Base-by-base conservation (phyloP, 2,888 invertebrate genomes). In the Chloromyia formosa region DNA sequence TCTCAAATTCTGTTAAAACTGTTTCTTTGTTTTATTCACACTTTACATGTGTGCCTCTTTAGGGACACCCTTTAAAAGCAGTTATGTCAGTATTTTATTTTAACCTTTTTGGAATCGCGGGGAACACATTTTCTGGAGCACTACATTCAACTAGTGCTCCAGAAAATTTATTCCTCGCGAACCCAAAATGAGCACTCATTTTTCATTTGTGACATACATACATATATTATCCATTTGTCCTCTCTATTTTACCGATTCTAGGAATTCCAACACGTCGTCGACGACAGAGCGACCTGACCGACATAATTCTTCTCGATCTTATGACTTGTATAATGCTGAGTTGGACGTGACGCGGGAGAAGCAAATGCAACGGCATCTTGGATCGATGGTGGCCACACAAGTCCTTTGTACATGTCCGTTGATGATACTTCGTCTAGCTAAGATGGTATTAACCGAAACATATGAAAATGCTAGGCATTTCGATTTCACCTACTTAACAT, bases 341-440 rank as follows among this genome's bases (percentile, higher is more conserved):
- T 79, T 90, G 79, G 88, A 90, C 79, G 86, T 89, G 0, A 80
- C 83, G 60, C 88, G 89, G 72, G 92, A 92, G 83, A 90, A 89
- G 80, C 86, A 90, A 35, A 90, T 89, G 1, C 92, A 92, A 81
- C 88, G 89, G 74, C 91, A 91, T 82, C 86, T 92, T 45, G 89
- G 90, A 58, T 86, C 87, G 74, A 92, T 92, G 88, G 89, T 91
- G 10, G 88, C 89, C 1, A 83, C 88, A 35, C 92, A 90, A 81
- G 91, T 90, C 18, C 86, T 90, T 74, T 91, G 90, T 78, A 83
- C 91, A 79, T 90, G 90, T 79, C 92, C 92, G 0, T 82, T 92
- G 78, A 91, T 91, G 88, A 84, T 87, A 58, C 83, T 89, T 80
- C 86, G 89, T 77, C 84, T 92, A 60, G 90, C 90, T 0, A 88